Evolutionary conservation across 2,113 vertebrate species (phyloP), one percentile per base, ranked within the genome.

Genomic region (Melanerpes formicivorus): DNA sequence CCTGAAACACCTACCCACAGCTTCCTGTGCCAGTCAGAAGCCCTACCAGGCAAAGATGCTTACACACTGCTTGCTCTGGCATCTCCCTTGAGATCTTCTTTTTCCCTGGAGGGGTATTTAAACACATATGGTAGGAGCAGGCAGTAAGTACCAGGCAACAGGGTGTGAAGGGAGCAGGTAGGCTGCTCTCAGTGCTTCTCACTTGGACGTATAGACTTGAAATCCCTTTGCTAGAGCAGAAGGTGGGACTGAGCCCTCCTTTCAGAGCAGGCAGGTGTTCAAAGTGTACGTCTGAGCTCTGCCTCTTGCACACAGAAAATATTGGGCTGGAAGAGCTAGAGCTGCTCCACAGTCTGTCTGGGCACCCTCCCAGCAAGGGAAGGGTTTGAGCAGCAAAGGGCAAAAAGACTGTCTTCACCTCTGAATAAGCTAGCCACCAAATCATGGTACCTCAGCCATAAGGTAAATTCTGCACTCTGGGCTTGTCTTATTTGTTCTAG

Each of bases 181-280:
- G 29, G 52, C 52, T 56, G 55, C 55, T 56, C 27, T 56, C 27
- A 29, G 55, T 70, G n/a, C 6, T 62, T 69, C 56, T 42, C 32
- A 17, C 63, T 50, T 29, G 32, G 42, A 50, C 1, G 0, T 14
- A 37, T 0, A 48, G 27, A 40, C 42, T 77, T 64, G 2, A 42
- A 30, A 23, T 26, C 29, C 32, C 9, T 81, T 76, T 46, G n/a
- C 48, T 40, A 23, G 18, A 76, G 18, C 10, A 48, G 63, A 27
- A 69, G 18, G 27, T 56, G 40, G 22, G 56, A 42, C 29, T 32
- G 27, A 63, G 18, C 26, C 18, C 19, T 82, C 37, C 27, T 37
- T 63, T 63, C 27, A 60, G 25, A 67, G 4, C 9, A 18, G 32
- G 16, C 58, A 30, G 29, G 42, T 1, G 0, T 17, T 83, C 19